Percentiles rank a stretch among this genome's conserved stretches.
Conservation (phyloP, 2,113 vertebrate genomes). For the Ramphastos sulfuratus region DNA sequence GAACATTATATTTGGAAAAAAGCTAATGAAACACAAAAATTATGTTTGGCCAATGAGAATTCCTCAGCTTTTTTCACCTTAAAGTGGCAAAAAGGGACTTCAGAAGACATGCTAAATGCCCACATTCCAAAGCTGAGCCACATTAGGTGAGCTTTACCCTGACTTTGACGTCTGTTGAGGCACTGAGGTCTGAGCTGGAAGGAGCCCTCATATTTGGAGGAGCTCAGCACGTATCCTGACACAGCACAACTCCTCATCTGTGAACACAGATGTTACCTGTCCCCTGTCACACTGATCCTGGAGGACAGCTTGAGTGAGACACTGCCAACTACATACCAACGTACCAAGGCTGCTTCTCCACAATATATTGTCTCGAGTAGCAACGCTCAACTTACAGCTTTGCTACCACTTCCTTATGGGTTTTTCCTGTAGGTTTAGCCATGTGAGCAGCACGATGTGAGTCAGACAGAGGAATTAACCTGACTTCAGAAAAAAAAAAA, state of each 20-base stretch:
- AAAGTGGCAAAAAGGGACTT: not conserved
- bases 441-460: rapidly evolving
- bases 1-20: not conserved
- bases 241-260: rapidly evolving
- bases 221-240: not conserved
- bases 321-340: not conserved
- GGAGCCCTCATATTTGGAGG: not conserved
- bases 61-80: not conserved
- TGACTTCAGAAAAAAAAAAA: not conserved
- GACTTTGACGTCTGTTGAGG: not conserved
- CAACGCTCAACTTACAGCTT: not conserved
- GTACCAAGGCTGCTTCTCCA: not conserved
- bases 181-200: not conserved
- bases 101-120: not conserved
- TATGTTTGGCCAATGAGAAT: not conserved
- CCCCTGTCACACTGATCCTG: not conserved
- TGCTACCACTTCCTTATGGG: not conserved
- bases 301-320: not conserved
- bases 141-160: not conserved
- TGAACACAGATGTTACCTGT: not conserved
- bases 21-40: not conserved
- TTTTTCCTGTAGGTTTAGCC: not conserved
- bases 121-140: rapidly evolving
- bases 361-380: not conserved
- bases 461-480: not conserved